Base-by-base conservation (phyloP, 2,797 vertebrate species). In the Sebastes itinus region DNA sequence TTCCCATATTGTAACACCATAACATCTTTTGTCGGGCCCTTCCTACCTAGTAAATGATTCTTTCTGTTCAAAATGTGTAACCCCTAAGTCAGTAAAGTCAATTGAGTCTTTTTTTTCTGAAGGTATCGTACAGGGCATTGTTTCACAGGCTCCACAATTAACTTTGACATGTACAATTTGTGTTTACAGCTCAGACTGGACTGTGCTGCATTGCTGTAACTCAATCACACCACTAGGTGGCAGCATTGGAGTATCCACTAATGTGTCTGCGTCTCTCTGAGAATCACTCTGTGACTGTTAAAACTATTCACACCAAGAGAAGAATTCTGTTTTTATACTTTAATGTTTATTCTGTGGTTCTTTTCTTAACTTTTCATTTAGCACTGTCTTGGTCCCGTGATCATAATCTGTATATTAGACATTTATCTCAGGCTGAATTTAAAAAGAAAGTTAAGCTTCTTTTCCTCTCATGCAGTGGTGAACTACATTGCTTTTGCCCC, bases 151-250 rank as follows among this genome's bases (percentile, higher is more conserved):
- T 52, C 20, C 49, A 52, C 49, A 6, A 28, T 58, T n/a, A 27
- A 30, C 4, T 63, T 23, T 52, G 11, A 18, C 2, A 12, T 38
- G 22, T 38, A 6, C 25, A 63, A 54, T 59, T 35, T 4, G 32
- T 64, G 28, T 70, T 79, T 70, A 52, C 32, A 6, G 22, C 1
- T 14, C 1, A 30, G 3, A 4, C 2, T 14, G 4, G 27, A 1
- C 2, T 7, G 55, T 38, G 54, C 20, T 77, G 13, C 33, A 35
- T 67, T 75, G 55, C 68, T 77, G 20, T 68, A 70, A 20, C 9
- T 32, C 14, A 56, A 23, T 6, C 4, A 0, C 1, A 27, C 75
- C 84, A 86, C 64, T 60, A 84, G 88, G 38, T 87, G 78, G 81
- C 82, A 90, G 71, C 77, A 89, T 71, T 64, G 81, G 2, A 0